phyloP scores from a whole-genome alignment of 1,140 invertebrate genomes.

The Teleopsis dalmanni region DNA sequence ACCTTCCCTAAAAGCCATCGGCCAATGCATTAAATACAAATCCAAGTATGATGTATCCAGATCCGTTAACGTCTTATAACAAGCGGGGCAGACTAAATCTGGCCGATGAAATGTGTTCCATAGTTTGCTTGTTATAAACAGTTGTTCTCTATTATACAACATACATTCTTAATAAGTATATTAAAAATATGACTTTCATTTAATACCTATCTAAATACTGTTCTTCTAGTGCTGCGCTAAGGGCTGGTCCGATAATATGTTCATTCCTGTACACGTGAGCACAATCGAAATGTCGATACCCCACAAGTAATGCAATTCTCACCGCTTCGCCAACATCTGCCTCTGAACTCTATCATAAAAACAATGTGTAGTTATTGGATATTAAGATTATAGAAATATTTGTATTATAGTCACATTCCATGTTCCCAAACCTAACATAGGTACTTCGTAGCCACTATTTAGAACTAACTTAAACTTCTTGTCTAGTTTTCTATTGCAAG shows the following conservation, averaged over 20 bases:
- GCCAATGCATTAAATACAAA: constrained; percentile 74
- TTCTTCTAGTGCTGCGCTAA: constrained; percentile 54
- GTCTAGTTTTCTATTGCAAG: too few species aligned
- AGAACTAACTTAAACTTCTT: too few species aligned
- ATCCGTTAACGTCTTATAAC: constrained; percentile 51
- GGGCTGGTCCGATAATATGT: too few species aligned
- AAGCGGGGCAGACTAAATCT: constrained; percentile 30
- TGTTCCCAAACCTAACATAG: constrained; percentile 68
- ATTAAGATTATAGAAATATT: too few species aligned
- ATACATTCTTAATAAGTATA: too few species aligned
- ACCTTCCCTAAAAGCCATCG: constrained; percentile 49
- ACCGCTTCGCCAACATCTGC: constrained; percentile 51
- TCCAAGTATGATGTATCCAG: constrained; percentile 66
- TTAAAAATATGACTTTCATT: not conserved
- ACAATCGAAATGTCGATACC: constrained; percentile 78
- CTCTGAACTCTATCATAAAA: too few species aligned
- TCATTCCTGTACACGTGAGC: constrained; percentile 74
- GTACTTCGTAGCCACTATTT: constrained; percentile 59
- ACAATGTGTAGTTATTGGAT: too few species aligned
- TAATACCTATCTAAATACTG: constrained; percentile 20
- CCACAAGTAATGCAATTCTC: constrained; percentile 63
- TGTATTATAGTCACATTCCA: constrained; percentile 56
- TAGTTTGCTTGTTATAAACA: constrained; percentile 58
- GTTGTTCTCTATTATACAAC: constrained; percentile 54
- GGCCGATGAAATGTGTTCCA: constrained; percentile 37